phyloP scores from a whole-genome alignment of 1,140 invertebrate species.

The Goniozus legneri region DNA sequence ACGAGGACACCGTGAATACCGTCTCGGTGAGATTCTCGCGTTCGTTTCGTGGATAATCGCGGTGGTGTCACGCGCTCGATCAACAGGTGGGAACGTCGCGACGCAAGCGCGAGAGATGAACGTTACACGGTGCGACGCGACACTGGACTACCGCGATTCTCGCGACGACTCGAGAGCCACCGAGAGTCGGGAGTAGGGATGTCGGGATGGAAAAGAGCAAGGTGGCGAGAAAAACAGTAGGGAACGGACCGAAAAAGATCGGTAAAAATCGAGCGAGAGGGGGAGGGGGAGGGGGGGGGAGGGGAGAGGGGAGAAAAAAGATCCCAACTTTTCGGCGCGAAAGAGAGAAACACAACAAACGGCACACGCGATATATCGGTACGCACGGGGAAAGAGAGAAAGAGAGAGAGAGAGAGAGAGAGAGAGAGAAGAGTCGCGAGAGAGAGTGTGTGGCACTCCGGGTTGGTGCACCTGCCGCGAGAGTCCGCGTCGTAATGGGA shows the following conservation, averaged over 20 bases:
- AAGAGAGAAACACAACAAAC: not conserved
- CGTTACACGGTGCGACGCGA: not conserved
- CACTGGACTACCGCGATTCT: not conserved
- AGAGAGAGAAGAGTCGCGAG: constrained; percentile 32
- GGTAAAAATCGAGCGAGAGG: not conserved
- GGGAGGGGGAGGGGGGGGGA: not conserved
- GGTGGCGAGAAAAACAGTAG: too few relatives aligned
- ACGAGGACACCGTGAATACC: too few relatives aligned
- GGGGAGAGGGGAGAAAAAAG: not conserved
- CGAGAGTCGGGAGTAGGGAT: too few relatives aligned
- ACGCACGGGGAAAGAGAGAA: not conserved
- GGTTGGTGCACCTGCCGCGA: constrained; percentile 55
- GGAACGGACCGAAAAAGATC: too few relatives aligned
- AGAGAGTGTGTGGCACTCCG: constrained; percentile 45
- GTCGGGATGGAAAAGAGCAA: too few relatives aligned
- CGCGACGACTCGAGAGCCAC: not conserved
- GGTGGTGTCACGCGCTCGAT: not conserved
- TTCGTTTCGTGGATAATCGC: too few relatives aligned
- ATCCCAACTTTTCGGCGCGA: too few relatives aligned
- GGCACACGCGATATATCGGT: too few relatives aligned
- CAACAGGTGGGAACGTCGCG: not conserved
- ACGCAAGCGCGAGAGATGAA: not conserved
- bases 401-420: constrained; percentile 7
- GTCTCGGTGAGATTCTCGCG: too few relatives aligned
- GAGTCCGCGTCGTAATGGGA: constrained; percentile 56